phyloP scores from a whole-genome alignment of 2,113 vertebrate species.

The Pedionomus torquatus region DNA sequence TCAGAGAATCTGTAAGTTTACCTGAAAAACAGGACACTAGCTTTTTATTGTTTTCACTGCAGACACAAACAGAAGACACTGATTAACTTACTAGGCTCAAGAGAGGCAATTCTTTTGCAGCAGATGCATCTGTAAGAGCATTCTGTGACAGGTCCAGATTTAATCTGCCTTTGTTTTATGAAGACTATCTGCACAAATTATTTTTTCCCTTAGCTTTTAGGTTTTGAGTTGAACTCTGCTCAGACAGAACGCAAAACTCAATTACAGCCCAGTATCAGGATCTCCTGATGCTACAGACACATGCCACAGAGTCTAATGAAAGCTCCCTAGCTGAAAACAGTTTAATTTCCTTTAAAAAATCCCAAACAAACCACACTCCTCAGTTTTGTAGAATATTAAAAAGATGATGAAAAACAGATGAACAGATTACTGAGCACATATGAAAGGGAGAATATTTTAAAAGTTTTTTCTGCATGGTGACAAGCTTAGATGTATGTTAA shows the following conservation, averaged over 20 bases:
- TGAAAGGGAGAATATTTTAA: slow-evolving; percentile 30
- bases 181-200: slow-evolving; percentile 68
- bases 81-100: slow-evolving; percentile 52
- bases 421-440: slow-evolving; percentile 60
- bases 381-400: slow-evolving; percentile 60
- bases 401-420: slow-evolving; percentile 1
- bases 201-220: slow-evolving; percentile 53
- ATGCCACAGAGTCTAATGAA: slow-evolving; percentile 28
- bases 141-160: slow-evolving; percentile 49
- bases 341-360: slow-evolving; percentile 75
- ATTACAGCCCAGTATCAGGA: slow-evolving; percentile 60
- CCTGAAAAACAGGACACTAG: slow-evolving; percentile 51
- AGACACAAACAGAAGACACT: slow-evolving; percentile 46
- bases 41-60: slow-evolving; percentile 69
- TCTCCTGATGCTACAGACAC: slow-evolving; percentile 22
- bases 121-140: slow-evolving; percentile 52
- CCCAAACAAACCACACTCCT: background rate
- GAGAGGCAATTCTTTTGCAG: slow-evolving; percentile 69
- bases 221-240: slow-evolving; percentile 55
- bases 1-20: slow-evolving; percentile 59
- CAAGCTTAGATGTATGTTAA: slow-evolving; percentile 13
- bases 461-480: slow-evolving; percentile 3
- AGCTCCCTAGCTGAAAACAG: slow-evolving; percentile 42
- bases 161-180: slow-evolving; percentile 69
- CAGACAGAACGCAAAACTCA: slow-evolving; percentile 58